Percentiles rank a stretch among this genome's conserved stretches.
Evolutionary conservation across 2,888 invertebrate genomes (phyloP).

Genomic region (Allacma fusca): DNA sequence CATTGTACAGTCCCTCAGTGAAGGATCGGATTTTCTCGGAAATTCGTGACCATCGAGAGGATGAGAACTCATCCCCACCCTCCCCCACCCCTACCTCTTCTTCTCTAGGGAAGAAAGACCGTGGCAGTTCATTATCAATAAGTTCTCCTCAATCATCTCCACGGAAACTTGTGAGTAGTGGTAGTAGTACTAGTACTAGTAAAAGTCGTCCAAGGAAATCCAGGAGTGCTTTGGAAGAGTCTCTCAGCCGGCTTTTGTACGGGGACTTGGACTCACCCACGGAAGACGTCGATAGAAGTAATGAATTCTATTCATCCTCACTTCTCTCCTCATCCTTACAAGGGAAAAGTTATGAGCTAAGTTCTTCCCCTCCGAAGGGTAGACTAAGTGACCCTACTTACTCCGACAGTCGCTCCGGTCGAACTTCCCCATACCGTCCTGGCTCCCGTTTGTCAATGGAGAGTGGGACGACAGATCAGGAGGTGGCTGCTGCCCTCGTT

Average conservation of each 20-base stretch:
- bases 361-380: background rate
- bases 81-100: constrained; percentile 14
- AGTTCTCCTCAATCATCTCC: constrained; percentile 38
- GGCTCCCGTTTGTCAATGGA: constrained; percentile 70
- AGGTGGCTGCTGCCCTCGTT: constrained; percentile 66
- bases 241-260: constrained; percentile 56
- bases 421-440: constrained; percentile 66
- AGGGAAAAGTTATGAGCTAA: background rate
- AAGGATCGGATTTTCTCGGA: constrained; percentile 21
- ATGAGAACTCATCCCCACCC: constrained; percentile 1
- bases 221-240: constrained; percentile 58
- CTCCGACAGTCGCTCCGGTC: constrained; percentile 32
- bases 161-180: background rate
- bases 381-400: background rate
- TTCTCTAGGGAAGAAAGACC: constrained; percentile 3
- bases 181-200: constrained; percentile 33
- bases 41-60: background rate
- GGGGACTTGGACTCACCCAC: constrained; percentile 52
- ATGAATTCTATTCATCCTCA: constrained; percentile 18
- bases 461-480: constrained; percentile 69
- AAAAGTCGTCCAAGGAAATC: constrained; percentile 49
- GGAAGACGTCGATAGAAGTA: constrained; percentile 2
- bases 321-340: background rate
- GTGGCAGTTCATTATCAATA: too few species aligned
- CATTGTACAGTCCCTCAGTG: background rate